A percentile compares a stretch with the other conserved stretches of the same genome.
phyloP scores from a whole-genome alignment of 2,113 vertebrate species.

The Hystrix brachyura region DNA sequence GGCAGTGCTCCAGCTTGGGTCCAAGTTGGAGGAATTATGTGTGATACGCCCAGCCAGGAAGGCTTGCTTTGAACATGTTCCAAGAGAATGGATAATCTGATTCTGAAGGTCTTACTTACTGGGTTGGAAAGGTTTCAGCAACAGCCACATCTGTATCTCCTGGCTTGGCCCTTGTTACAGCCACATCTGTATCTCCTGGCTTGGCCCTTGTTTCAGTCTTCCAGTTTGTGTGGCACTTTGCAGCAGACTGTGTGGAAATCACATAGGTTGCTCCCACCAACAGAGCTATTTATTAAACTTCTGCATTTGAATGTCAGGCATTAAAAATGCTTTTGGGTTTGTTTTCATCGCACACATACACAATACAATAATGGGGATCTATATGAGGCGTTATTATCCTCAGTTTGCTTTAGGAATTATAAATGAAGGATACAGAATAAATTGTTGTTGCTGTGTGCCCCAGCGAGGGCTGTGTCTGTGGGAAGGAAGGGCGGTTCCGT shows the following conservation, averaged over 20 bases:
- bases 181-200: no score
- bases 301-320: background rate
- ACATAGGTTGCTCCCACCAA: background rate
- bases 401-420: background rate
- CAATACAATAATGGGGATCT: background rate
- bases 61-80: constrained; percentile 20
- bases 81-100: background rate
- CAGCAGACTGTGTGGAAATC: background rate
- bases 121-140: background rate
- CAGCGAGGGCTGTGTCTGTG: background rate
- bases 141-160: background rate
- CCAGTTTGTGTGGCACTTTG: background rate
- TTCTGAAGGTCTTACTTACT: background rate
- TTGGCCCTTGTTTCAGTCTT: background rate
- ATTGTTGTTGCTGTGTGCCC: background rate
- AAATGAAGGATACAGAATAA: background rate
- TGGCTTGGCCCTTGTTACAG: background rate
- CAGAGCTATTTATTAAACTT: background rate
- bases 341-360: background rate
- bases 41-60: background rate
- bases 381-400: background rate
- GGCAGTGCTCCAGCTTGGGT: background rate
- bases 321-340: background rate
- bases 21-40: background rate
- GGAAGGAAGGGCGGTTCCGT: background rate